phyloP scores from a whole-genome alignment of 2,113 vertebrate species.

The Astatoreochromis straeleni region DNA sequence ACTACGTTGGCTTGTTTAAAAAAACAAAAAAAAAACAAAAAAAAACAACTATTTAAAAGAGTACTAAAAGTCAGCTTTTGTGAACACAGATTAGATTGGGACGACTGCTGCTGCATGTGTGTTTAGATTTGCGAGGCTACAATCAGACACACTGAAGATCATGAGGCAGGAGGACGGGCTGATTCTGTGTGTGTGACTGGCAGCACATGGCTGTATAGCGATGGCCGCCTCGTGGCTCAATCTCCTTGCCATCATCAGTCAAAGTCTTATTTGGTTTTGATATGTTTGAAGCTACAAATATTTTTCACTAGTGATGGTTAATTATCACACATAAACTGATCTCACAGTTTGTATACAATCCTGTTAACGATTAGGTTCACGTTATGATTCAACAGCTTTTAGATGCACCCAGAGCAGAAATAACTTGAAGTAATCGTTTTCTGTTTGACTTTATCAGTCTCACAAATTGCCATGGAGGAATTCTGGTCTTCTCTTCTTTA shows the following conservation, averaged over 20 bases:
- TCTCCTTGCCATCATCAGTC: not conserved
- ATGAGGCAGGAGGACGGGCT: slow-evolving; percentile 40
- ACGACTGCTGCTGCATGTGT: slow-evolving; percentile 18
- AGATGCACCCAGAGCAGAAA: not conserved
- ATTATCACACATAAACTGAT: not conserved
- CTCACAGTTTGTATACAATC: not conserved
- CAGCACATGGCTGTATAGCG: not conserved
- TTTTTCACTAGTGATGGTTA: not conserved
- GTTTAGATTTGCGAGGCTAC: slow-evolving; percentile 37
- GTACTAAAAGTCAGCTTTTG: not conserved
- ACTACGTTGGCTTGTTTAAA: not conserved
- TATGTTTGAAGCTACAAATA: not conserved
- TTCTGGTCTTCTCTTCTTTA: not conserved
- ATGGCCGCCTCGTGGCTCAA: not conserved
- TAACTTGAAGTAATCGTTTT: not conserved
- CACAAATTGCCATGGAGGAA: not conserved
- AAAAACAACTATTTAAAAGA: not conserved
- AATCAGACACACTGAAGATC: slow-evolving; percentile 54
- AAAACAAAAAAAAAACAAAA: not conserved
- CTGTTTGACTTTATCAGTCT: not conserved
- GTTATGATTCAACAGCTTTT: not conserved
- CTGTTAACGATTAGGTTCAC: not conserved
- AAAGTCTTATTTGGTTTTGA: not conserved
- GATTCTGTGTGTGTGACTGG: not conserved
- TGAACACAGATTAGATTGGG: slow-evolving; percentile 5